These are phyloP conservation scores for Caenorhabditis latens DNA, from an alignment of 1,140 invertebrate genomes.

Conservation along the genomic window DNA sequence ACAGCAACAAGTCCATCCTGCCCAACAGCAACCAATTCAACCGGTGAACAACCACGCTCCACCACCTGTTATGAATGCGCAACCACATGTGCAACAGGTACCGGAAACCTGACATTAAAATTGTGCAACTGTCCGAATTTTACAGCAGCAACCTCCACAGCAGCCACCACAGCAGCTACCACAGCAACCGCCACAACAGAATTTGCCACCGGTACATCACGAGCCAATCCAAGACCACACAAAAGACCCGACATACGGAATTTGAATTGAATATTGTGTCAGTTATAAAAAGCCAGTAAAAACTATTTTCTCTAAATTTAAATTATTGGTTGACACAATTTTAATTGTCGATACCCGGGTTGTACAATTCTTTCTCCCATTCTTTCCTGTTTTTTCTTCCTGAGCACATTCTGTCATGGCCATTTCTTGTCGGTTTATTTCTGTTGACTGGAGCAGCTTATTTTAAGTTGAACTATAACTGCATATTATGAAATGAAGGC, in stretches of 20 bases:
- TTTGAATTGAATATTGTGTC: slow-evolving; percentile 31
- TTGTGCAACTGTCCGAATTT: not conserved
- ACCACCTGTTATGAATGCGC: slow-evolving; percentile 40
- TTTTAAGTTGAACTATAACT: not conserved
- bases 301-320: not conserved
- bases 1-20: slow-evolving; percentile 47
- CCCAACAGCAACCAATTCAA: slow-evolving; percentile 79
- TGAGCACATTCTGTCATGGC: not conserved
- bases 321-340: not conserved
- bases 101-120: slow-evolving; percentile 36
- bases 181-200: not conserved
- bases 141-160: slow-evolving; percentile 5
- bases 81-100: slow-evolving; percentile 70
- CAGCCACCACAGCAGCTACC: not conserved
- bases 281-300: not conserved
- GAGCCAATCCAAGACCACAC: slow-evolving; percentile 61
- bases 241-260: slow-evolving; percentile 59
- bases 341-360: slow-evolving; percentile 7
- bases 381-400: not conserved
- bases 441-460: not conserved
- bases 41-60: slow-evolving; percentile 80
- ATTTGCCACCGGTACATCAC: slow-evolving; percentile 53
- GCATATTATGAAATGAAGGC: slow-evolving; percentile 48
- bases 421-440: slow-evolving; percentile 43
- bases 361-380: not conserved